Base-by-base conservation (phyloP, 2,113 vertebrate genomes). In the Nyctereutes procyonoides region DNA sequence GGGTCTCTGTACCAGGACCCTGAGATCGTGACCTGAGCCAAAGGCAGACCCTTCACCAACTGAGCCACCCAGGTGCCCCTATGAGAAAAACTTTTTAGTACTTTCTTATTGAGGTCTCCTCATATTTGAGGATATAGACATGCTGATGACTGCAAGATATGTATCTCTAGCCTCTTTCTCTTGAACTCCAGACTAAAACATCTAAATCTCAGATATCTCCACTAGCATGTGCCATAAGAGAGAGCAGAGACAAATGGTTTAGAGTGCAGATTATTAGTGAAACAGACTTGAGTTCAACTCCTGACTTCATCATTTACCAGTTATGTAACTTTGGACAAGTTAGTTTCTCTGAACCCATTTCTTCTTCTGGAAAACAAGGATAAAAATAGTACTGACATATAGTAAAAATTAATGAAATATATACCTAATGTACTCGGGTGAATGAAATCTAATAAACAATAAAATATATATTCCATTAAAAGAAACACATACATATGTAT, bases 351-450 rank as follows among this genome's bases (percentile, higher is more conserved):
- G 43, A 88, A 13, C n/a, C 53, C 88, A 16, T 83, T 69, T 77
- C 74, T 67, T 92, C 74, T 67, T 82, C n/a, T 96, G 58, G 74
- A 94, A 96, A 90, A 73, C 30, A n/a, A n/a, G 9, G 22, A 65
- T 19, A 77, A 58, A 67, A 87, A 82, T 24, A 82, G 24, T 88
- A 43, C 32, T 60, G 86, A 91, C 12, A 32, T 93, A 63, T 48
- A 93, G 53, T 69, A 51, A 89, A 87, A 93, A 86, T 67, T 89
- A 76, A 85, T 56, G 56, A 81, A 20, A 94, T 56, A 19, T 26
- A 58, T 80, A 89, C 0, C 11, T 86, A 92, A 53, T 32, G 12
- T 24, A 65, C 17, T 67, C 69, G 53, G 80, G 28, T 82, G 30
- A 97, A 71, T 85, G n/a, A 43, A 89, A 63, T 90, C 63, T 65